Conservation (phyloP, 1,140 invertebrate genomes). For the Dendrolimus kikuchii region DNA sequence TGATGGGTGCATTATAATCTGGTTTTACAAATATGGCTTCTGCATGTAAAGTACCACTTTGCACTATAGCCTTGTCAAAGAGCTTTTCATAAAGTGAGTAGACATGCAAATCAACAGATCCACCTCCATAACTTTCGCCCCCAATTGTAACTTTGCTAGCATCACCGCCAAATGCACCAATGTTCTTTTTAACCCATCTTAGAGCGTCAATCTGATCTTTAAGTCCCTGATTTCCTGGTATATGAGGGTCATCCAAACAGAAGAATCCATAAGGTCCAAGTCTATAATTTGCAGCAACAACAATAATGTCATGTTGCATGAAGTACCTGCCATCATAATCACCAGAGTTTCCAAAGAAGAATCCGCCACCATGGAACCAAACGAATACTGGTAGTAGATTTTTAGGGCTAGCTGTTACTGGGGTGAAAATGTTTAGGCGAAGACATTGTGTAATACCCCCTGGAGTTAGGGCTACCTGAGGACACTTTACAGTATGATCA, state of each 20-base stretch:
- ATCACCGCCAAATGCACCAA: slow-evolving; percentile 79
- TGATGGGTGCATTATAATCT: slow-evolving; percentile 15
- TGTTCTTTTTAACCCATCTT: slow-evolving; percentile 77
- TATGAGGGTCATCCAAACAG: slow-evolving; percentile 73
- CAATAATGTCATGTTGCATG: slow-evolving; percentile 69
- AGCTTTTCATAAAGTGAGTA: slow-evolving; percentile 16
- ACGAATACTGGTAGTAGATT: slow-evolving; percentile 75
- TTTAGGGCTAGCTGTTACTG: slow-evolving; percentile 8
- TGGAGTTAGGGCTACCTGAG: slow-evolving; percentile 10
- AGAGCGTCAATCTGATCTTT: slow-evolving; percentile 79
- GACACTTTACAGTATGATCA: slow-evolving; percentile 17
- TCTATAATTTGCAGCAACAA: slow-evolving; percentile 76
- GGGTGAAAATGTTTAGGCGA: slow-evolving; percentile 35
- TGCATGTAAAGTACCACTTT: slow-evolving; percentile 18
- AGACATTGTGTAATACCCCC: slow-evolving; percentile 32
- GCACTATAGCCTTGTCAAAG: slow-evolving; percentile 24
- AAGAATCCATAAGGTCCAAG: slow-evolving; percentile 78
- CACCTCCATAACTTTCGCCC: slow-evolving; percentile 76
- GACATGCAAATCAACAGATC: slow-evolving; percentile 68
- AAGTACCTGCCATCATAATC: slow-evolving; percentile 67
- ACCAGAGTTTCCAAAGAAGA: slow-evolving; percentile 56
- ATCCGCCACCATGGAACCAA: slow-evolving; percentile 81
- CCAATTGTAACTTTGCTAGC: slow-evolving; percentile 79
- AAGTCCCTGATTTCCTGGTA: slow-evolving; percentile 79
- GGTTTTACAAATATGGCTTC: slow-evolving; percentile 12